Base-by-base conservation (phyloP, 2,113 vertebrate genomes). In the Polypterus bichir region DNA sequence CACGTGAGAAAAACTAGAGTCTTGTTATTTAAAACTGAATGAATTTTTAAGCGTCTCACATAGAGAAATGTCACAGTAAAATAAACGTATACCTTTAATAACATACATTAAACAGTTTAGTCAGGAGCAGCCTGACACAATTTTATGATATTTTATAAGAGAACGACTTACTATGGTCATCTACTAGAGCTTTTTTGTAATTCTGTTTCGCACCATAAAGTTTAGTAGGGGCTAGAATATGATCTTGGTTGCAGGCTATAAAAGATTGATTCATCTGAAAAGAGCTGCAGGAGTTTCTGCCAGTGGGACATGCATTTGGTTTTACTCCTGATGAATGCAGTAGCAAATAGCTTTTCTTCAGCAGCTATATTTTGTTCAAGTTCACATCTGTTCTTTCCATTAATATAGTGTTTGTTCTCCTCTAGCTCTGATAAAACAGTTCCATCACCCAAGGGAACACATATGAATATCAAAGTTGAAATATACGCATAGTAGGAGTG, bases 201-300 rank as follows among this genome's bases (percentile, higher is more conserved):
- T 27, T 27, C 27, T 27, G 27, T 27, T 27, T 27, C 27, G 27
- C 27, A 27, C 27, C 27, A 55, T 27, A 11, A 4, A 55, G 44
- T 11, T 55, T 55, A 55, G 54, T 55, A 6, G 3, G 54, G 5
- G 9, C 10, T 55, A 55, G 54, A 55, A 5, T 8, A 55, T 55
- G 9, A 55, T 55, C 10, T 6, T 55, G 5, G 10, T 27, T 55
- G 54, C 3, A 55, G 54, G 54, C 54, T 11, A 27, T 55, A 27
- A 27, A 55, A 55, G 54, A 48, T 48, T 48, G 47, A 49, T 55
- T 61, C 54, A 60, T 54, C 55, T 48, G 27, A 59, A 58, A n/a
- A 47, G 46, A 10, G 47, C 44, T 49, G 5, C n/a, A 45, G 7
- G 54, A 64, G 56, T 10, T 11, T 53, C 60, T 52, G 45, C 57